Evolutionary conservation across 2,797 vertebrate species (phyloP), one percentile per base, ranked within the genome.

Genomic region (Leptoclinus maculatus): DNA sequence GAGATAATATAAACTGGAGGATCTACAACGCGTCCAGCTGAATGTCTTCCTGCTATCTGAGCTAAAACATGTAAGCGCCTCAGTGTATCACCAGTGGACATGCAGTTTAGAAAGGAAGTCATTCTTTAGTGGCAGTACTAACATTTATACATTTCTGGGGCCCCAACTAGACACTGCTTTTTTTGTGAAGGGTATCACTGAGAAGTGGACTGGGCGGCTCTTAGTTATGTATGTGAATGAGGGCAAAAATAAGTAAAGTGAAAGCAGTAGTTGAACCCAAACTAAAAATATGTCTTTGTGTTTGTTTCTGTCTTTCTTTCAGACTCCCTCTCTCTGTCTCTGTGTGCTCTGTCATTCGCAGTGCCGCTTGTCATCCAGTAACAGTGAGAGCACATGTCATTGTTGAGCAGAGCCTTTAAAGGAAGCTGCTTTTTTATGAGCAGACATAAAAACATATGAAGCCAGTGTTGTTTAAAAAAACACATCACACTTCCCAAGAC

Each of bases 391-490:
- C 21, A 16, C 62, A 2, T 82, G 76, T 87, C 78, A 80, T 63
- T 66, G 76, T 66, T 66, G 65, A 88, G 73, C 53, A 11, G 63
- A 83, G 76, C 74, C 67, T 86, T 86, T 86, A 82, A 88, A 90
- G 71, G 81, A 87, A 88, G 79, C 60, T 11, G 43, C 73, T 74
- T 82, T 85, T 92, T 87, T 76, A 89, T 66, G 83, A 85, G 79
- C 70, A 89, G 56, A 78, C 84, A 91, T 90, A 88, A 92, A 92
- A 91, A 89, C 64, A 73, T 80, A 86, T 70, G 76, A 83, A 83
- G 78, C 81, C 17, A 49, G 74, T 47, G 56, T 79, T 65, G 53
- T 87, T 93, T 87, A 88, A 87, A 90, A 87, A 88, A 81, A 86
- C 83, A 86, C 83, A 91, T 91, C 78, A 78, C 76, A 82, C 83